These are phyloP conservation scores for Harpagus bidentatus DNA, from an alignment of 2,113 vertebrate genomes.

Conservation along the genomic window DNA sequence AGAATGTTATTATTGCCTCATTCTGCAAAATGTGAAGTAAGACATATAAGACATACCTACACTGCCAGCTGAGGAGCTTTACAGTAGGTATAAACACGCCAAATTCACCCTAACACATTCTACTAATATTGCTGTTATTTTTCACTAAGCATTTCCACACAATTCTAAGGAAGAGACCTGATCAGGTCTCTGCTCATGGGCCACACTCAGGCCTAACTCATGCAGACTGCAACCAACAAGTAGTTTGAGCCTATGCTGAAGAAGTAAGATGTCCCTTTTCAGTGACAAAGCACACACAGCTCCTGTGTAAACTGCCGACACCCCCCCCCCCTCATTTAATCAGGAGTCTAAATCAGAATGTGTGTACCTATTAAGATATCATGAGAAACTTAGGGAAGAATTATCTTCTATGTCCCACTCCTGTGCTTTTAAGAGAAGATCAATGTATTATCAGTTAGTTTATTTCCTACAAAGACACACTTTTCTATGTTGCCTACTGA, in stretches of 20 bases:
- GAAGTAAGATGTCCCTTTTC: not conserved
- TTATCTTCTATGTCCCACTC: not conserved
- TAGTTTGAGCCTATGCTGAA: not conserved
- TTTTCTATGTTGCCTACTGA: not conserved
- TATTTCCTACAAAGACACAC: not conserved
- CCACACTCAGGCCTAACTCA: not conserved
- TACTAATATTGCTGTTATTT: not conserved
- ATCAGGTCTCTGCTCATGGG: rapidly evolving
- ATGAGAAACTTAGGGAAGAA: not conserved
- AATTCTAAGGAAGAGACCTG: not conserved
- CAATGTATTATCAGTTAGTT: not conserved
- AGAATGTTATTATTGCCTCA: not conserved
- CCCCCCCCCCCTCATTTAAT: not conserved
- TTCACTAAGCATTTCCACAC: not conserved
- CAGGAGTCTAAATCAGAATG: not conserved
- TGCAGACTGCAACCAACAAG: not conserved
- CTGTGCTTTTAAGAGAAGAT: not conserved
- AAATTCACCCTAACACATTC: not conserved
- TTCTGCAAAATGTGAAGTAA: not conserved
- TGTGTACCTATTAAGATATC: not conserved
- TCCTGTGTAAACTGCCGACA: not conserved
- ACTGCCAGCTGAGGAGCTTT: not conserved
- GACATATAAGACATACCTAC: not conserved
- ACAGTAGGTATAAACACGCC: not conserved
- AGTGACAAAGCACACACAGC: not conserved